These are phyloP conservation scores for Drosophila grimshawi DNA, from an alignment of 1,140 invertebrate species.

Conservation along the genomic window DNA sequence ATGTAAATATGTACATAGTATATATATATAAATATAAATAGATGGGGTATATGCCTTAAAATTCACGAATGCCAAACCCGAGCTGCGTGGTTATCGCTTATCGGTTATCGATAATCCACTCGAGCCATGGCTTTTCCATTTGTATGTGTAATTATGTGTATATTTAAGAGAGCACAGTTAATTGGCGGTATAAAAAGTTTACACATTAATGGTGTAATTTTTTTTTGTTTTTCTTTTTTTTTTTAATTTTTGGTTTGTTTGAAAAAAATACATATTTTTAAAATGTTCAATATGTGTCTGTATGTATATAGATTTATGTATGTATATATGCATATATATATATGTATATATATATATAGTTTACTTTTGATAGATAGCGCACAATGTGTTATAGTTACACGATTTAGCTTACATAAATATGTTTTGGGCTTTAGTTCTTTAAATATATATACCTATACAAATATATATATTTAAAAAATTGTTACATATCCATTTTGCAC, in stretches of 20 bases:
- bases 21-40: conserved; percentile 37
- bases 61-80: conserved; percentile 4
- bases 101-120: conserved; percentile 15
- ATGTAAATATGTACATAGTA: conserved; percentile 9
- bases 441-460: conserved; percentile 54
- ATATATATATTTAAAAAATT: conserved; percentile 75
- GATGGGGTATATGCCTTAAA: conserved; percentile 25
- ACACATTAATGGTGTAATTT: conserved; percentile 53
- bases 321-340: conserved; percentile 28
- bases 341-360: neutral
- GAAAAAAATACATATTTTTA: conserved; percentile 52
- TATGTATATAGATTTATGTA: conserved; percentile 22
- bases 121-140: neutral
- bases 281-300: conserved; percentile 47
- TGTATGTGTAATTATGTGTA: conserved; percentile 22
- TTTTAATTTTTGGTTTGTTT: conserved; percentile 15
- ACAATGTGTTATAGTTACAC: conserved; percentile 54
- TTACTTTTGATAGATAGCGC: conserved; percentile 48
- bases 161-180: conserved; percentile 75
- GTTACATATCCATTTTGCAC: conserved; percentile 70
- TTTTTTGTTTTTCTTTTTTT: conserved; percentile 29
- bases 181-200: conserved; percentile 81
- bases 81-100: conserved; percentile 13
- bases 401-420: conserved; percentile 55
- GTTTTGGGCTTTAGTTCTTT: conserved; percentile 37